Evolutionary conservation across 2,888 invertebrate species (phyloP), one percentile per base, ranked within the genome.

Genomic region (Patella depressa): DNA sequence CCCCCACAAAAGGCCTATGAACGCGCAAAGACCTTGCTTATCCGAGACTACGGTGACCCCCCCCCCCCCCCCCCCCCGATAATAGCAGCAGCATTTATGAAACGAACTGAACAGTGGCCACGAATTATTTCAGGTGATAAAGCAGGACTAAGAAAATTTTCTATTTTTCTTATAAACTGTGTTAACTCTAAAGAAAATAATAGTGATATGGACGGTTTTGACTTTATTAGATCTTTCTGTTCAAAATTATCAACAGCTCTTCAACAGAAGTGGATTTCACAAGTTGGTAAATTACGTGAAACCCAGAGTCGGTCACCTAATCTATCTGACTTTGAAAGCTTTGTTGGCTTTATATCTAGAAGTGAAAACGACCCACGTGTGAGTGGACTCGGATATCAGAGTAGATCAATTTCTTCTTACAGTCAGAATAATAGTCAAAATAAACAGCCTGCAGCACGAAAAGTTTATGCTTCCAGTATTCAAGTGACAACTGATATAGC

Each of bases 11-110:
- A 24, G n/a, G 65, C 19, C n/a, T 65, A 65, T 65, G 7, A 65
- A 65, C 9, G 65, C 2, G 65, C 65, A 19, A 65, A 12, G 14
- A 24, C 24, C 24, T 24, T 65, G 19, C 24, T 65, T 24, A 65
- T 24, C 19, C n/a, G 65, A 12, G 24, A 65, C 65, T 65, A 24
- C 12, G 24, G 65, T 65, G 65, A 65, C 24, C 24, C 24, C n/a
- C n/a, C n/a, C n/a, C n/a, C n/a, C n/a, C n/a, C n/a, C n/a, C n/a
- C n/a, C n/a, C n/a, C n/a, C 9, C n/a, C 65, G 11, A 24, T 24
- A 19, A 65, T 65, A 65, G 65, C 65, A n/a, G 65, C 65, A 65
- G 24, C 65, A 7, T 65, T 65, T 65, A 24, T 65, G 65, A 65
- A 65, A 24, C 19, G n/a, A 57, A n/a, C 5, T 17, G 57, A 57